Evolutionary conservation across 2,888 invertebrate species (phyloP), one percentile per base, ranked within the genome.

Genomic region (Fragum sueziense): DNA sequence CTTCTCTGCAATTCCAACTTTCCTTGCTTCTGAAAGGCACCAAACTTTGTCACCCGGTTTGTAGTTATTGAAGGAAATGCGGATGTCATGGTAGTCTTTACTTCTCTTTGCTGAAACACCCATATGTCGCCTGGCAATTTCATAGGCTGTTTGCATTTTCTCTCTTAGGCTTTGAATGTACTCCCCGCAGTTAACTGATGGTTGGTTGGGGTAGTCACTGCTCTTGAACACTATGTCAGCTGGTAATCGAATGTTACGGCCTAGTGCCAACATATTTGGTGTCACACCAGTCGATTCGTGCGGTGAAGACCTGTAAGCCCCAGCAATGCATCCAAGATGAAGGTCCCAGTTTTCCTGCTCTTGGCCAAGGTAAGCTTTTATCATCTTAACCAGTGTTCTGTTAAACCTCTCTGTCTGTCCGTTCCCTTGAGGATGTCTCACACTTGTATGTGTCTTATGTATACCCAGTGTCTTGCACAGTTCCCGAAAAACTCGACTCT

Each of bases 321-420:
- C 80, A 29, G 86, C 76, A 14, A 82, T 25, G 52, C 78, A 77
- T 17, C 74, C 70, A 6, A 84, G 54, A 62, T 78, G 65, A 17
- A 71, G 14, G 65, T 83, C 86, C 82, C 82, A 83, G n/a, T 76
- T 70, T 20, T 73, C 74, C 37, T 84, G 84, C 7, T 81, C 76
- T 1, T 51, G 65, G 31, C 34, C 29, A 3, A 83, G 41, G 72
- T 81, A 85, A 14, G 82, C 74, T 72, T 59, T 70, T 7, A 82
- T 79, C 85, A 84, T 85, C 14, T 57, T 29, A 2, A 79, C 17
- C 27, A 84, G 65, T 11, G 78, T 84, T 29, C 72, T 65, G 61
- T 82, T 85, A 37, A 82, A 80, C 52, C 82, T 74, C 57, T 84
- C 79, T 14, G 69, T 54, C 57, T 79, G 78, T 11, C 84, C 84